Evolutionary conservation across 1,140 invertebrate species (phyloP).

Genomic region (Diachasma alloeum): DNA sequence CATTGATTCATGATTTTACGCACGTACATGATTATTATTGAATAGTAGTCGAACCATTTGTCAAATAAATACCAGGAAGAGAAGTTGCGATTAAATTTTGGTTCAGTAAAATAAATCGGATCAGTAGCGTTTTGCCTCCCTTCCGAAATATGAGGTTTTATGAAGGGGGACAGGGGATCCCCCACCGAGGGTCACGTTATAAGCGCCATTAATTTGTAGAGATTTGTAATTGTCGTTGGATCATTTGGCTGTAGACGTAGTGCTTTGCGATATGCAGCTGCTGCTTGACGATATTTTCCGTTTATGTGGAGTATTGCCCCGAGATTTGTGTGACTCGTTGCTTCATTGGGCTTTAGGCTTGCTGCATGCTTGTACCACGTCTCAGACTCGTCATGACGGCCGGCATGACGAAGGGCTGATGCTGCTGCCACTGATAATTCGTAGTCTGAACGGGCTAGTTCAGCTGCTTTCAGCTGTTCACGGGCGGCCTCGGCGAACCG

Average conservation of each 20-base stretch:
- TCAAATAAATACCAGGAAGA: slow-evolving; percentile 37
- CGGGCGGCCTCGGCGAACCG: slow-evolving; percentile 83
- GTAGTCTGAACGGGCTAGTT: slow-evolving; percentile 80
- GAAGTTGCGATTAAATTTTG: slow-evolving; percentile 33
- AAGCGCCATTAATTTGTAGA: slow-evolving; percentile 78
- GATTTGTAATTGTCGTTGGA: slow-evolving; percentile 85
- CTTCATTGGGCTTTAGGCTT: slow-evolving; percentile 79
- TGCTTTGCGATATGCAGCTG: slow-evolving; percentile 82
- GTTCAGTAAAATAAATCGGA: slow-evolving; percentile 22
- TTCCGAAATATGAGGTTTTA: slow-evolving; percentile 25
- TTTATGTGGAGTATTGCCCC: slow-evolving; percentile 93
- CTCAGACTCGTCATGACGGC: slow-evolving; percentile 81
- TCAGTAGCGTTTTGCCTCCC: slow-evolving; percentile 22
- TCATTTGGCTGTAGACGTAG: slow-evolving; percentile 85
- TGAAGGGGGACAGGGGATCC: slow-evolving; percentile 28
- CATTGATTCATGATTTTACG: slow-evolving; percentile 31
- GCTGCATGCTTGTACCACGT: slow-evolving; percentile 82
- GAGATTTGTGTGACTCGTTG: slow-evolving; percentile 89
- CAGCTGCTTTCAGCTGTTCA: slow-evolving; percentile 78
- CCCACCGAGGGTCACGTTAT: slow-evolving; percentile 61
- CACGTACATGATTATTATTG: slow-evolving; percentile 20
- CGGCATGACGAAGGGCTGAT: slow-evolving; percentile 81
- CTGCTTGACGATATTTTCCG: slow-evolving; percentile 87
- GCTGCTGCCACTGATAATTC: slow-evolving; percentile 86
- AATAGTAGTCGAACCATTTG: slow-evolving; percentile 29